phyloP scores from a whole-genome alignment of 2,113 vertebrate species.

The Stictonetta naevosa region DNA sequence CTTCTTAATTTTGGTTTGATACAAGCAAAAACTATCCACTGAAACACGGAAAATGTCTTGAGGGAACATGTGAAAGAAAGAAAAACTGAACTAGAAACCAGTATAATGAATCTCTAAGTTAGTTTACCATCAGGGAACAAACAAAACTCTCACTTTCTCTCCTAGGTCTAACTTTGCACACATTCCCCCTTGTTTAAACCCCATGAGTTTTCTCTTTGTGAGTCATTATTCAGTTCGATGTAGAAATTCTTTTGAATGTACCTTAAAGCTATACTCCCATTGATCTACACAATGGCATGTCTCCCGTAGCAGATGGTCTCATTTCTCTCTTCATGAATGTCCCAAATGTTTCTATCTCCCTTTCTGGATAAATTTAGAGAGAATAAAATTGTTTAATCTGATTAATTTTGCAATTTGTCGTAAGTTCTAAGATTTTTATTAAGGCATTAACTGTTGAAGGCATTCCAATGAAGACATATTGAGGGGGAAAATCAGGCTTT shows the following conservation, averaged over 20 bases:
- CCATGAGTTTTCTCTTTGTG: slow-evolving; percentile 18
- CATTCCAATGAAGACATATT: background rate
- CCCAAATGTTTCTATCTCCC: background rate
- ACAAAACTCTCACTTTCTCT: background rate
- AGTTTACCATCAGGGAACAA: background rate
- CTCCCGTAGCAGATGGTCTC: slow-evolving; percentile 6
- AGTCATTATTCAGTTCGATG: background rate
- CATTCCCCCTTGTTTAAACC: background rate
- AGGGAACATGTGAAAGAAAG: background rate
- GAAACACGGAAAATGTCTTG: background rate
- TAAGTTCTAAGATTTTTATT: background rate
- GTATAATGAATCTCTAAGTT: background rate
- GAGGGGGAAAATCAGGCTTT: background rate
- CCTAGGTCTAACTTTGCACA: background rate
- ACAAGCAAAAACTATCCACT: background rate
- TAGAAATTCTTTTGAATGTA: slow-evolving; percentile 12
- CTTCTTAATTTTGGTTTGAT: background rate
- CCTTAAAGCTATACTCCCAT: slow-evolving; percentile 9
- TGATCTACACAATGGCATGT: slow-evolving; percentile 2
- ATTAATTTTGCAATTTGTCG: background rate
- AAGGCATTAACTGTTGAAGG: background rate
- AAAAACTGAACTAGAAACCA: background rate
- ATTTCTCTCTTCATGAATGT: background rate
- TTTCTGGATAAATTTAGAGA: background rate
- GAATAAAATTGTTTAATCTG: background rate